Evolutionary conservation across 2,888 invertebrate species (phyloP).

Genomic region (Invenusta paracnida): DNA sequence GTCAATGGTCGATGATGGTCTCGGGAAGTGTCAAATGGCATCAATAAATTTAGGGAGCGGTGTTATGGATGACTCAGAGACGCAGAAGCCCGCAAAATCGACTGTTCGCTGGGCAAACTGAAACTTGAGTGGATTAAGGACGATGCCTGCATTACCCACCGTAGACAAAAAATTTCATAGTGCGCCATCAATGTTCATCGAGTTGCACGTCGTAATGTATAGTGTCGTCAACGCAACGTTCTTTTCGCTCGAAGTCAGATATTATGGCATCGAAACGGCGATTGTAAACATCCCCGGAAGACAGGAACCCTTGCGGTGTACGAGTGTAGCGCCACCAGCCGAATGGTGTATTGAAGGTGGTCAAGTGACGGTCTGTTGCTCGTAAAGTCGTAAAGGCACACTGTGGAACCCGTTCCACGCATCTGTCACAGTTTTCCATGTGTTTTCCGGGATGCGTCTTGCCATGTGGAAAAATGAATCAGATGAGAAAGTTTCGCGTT

Average conservation of each 20-base stretch:
- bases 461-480: not conserved
- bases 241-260: not conserved
- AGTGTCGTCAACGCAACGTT: not conserved
- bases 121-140: not conserved
- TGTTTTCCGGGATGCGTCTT: not conserved
- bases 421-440: conserved; percentile 10
- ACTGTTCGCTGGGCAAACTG: not conserved
- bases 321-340: not conserved
- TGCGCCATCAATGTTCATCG: not conserved
- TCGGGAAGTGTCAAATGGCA: not conserved
- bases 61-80: not conserved
- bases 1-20: not conserved
- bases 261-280: not conserved
- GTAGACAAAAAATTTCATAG: not conserved
- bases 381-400: not conserved
- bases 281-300: not conserved
- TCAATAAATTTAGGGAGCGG: not conserved
- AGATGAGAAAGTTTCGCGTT: not conserved
- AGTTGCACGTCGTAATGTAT: not conserved
- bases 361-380: not conserved
- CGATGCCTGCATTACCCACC: not conserved
- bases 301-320: not conserved
- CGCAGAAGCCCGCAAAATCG: not conserved
- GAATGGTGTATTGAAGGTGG: not conserved
- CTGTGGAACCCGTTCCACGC: not conserved